Evolutionary conservation across 2,797 vertebrate species (phyloP).

Genomic region (Pogoniulus pusillus): DNA sequence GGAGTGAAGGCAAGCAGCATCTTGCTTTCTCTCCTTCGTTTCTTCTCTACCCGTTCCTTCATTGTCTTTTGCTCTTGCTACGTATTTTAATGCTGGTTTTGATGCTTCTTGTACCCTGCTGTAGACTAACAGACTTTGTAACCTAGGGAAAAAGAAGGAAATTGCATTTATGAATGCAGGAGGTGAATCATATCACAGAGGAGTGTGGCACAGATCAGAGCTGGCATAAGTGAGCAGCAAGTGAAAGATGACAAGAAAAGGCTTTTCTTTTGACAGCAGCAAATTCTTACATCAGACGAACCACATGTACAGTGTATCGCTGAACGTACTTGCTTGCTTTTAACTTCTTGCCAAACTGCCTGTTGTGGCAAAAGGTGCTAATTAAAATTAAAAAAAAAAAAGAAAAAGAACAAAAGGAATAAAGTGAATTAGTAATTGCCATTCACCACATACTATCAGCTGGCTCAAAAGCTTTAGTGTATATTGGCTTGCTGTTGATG

Average conservation of each 20-base stretch:
- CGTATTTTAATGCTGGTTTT: not conserved
- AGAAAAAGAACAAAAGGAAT: not conserved
- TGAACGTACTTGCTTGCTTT: conserved; percentile 9
- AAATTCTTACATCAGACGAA: conserved; percentile 18
- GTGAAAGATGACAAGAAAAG: not conserved
- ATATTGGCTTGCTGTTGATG: conserved; percentile 15
- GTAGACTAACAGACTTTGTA: not conserved
- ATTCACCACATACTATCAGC: not conserved
- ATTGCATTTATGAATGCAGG: not conserved
- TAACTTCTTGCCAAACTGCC: conserved; percentile 30
- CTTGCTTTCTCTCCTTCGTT: not conserved
- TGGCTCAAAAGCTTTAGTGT: not conserved
- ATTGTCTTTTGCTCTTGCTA: not conserved
- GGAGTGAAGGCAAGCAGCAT: not conserved
- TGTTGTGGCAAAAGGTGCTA: conserved; percentile 18
- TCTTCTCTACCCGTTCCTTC: accelerated
- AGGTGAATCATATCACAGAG: not conserved
- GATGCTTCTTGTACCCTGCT: not conserved
- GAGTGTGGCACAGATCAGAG: not conserved
- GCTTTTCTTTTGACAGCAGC: not conserved
- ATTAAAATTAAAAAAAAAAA: not conserved
- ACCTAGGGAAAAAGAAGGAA: not conserved
- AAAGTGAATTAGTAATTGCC: conserved; percentile 6
- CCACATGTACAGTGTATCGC: not conserved
- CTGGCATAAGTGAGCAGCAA: not conserved